A percentile compares a stretch with the other conserved stretches of the same genome.
phyloP scores from a whole-genome alignment of 2,113 vertebrate species.

The Pelmatolapia mariae region DNA sequence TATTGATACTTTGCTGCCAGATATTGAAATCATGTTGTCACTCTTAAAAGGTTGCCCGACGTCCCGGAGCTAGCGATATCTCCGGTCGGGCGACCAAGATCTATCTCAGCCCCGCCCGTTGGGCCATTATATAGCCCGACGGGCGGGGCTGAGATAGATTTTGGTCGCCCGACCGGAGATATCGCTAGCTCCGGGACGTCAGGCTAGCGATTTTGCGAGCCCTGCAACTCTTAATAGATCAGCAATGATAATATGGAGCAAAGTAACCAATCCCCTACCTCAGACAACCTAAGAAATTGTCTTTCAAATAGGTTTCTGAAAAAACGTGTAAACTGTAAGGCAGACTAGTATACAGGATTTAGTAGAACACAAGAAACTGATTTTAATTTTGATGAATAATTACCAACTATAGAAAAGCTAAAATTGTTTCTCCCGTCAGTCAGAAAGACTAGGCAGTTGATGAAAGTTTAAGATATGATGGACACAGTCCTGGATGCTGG shows the following conservation, averaged over 20 bases:
- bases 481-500: background rate
- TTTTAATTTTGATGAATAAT: background rate
- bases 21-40: background rate
- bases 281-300: background rate
- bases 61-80: too few species aligned
- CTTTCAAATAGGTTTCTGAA: background rate
- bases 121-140: too few species aligned
- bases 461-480: background rate
- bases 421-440: background rate
- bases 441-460: background rate
- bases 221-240: background rate
- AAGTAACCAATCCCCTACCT: background rate
- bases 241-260: background rate
- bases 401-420: background rate
- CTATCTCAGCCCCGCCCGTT: too few species aligned
- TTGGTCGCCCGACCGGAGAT: too few species aligned
- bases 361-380: background rate
- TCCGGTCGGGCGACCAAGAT: too few species aligned
- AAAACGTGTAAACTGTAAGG: background rate
- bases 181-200: too few species aligned
- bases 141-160: too few species aligned
- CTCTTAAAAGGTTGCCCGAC: background rate
- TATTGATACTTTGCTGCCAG: background rate
- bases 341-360: background rate
- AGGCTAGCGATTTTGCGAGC: too few species aligned